A percentile compares a stretch with the other conserved stretches of the same genome.
Evolutionary conservation across 2,113 vertebrate species (phyloP).

Genomic region (Strix uralensis): DNA sequence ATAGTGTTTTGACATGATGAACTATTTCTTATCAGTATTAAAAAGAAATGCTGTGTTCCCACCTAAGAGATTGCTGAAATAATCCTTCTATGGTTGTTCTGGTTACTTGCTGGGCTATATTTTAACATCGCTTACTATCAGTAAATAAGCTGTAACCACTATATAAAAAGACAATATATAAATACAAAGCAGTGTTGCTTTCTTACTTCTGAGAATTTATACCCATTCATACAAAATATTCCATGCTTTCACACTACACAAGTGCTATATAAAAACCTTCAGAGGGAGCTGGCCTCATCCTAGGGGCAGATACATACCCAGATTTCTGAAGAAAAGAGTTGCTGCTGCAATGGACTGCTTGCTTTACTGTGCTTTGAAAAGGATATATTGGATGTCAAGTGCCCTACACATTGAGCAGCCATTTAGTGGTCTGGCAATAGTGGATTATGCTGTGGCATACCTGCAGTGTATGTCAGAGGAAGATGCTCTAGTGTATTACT

Average conservation of each 20-base stretch:
- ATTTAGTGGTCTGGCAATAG: background rate
- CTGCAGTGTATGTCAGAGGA: background rate
- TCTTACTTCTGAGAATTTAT: background rate
- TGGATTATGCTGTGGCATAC: background rate
- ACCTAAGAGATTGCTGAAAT: background rate
- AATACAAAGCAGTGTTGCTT: background rate
- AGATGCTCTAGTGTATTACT: background rate
- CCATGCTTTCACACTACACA: background rate
- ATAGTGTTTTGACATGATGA: background rate
- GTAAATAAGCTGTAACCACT: background rate
- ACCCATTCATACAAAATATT: background rate
- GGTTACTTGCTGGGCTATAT: background rate
- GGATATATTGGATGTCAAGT: conserved; percentile 10
- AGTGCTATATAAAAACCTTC: background rate
- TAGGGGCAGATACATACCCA: background rate
- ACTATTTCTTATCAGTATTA: background rate
- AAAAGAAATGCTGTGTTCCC: background rate
- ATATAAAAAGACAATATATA: background rate
- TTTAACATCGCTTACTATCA: background rate
- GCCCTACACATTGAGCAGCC: background rate
- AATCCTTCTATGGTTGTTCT: background rate
- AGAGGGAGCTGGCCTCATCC: background rate
- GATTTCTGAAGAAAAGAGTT: background rate
- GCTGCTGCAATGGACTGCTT: background rate
- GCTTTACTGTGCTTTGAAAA: conserved; percentile 32